These are phyloP conservation scores for Conistra vaccinii DNA, from an alignment of 2,888 invertebrate species.

Conservation along the genomic window DNA sequence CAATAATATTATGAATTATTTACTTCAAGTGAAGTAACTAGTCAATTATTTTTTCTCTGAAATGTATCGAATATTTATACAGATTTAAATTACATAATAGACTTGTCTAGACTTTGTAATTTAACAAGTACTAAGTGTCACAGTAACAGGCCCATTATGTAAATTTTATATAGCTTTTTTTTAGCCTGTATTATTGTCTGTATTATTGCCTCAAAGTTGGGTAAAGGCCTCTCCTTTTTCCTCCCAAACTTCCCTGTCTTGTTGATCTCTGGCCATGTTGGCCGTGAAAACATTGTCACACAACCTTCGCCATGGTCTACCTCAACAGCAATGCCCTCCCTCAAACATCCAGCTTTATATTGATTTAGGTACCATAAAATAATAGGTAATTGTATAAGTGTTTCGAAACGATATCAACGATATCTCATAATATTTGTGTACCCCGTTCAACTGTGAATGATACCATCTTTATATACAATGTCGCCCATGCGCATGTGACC, in stretches of 20 bases:
- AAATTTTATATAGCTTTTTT: neutral
- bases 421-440: neutral
- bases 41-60: neutral
- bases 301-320: neutral
- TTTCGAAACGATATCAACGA: neutral
- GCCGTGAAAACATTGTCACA: neutral
- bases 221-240: neutral
- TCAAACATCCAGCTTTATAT: neutral
- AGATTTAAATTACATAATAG: neutral
- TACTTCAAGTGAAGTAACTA: neutral
- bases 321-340: neutral
- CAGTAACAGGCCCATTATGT: neutral
- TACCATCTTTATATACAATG: too few species aligned
- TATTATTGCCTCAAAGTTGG: neutral
- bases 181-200: neutral
- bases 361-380: neutral
- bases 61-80: neutral
- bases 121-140: neutral
- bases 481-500: too few species aligned
- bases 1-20: conserved; percentile 9
- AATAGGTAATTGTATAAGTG: too few species aligned
- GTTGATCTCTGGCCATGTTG: neutral
- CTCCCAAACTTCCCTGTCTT: too few species aligned
- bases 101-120: neutral
- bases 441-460: neutral